A percentile compares a stretch with the other conserved stretches of the same genome.
phyloP scores from a whole-genome alignment of 1,140 invertebrate genomes.

The Temnothorax nylanderi region DNA sequence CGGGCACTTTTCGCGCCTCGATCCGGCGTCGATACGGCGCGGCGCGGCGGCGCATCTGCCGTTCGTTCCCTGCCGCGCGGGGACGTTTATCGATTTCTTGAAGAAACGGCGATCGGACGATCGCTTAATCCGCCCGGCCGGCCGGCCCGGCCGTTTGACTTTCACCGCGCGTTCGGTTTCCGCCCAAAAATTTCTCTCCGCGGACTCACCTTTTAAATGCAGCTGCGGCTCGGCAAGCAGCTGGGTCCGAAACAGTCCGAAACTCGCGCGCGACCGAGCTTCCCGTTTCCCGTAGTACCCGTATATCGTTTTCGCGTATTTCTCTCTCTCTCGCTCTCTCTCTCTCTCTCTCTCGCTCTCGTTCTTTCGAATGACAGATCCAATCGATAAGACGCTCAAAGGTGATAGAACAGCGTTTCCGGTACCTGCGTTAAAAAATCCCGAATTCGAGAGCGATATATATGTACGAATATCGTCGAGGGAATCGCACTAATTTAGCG shows the following conservation, averaged over 20 bases:
- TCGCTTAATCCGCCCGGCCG: background rate
- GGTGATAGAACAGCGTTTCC: background rate
- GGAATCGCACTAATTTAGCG: background rate
- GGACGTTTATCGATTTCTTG: background rate
- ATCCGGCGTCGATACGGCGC: constrained; percentile 8
- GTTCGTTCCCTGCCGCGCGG: background rate
- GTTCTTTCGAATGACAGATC: background rate
- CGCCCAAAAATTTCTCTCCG: background rate
- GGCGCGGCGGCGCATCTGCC: constrained; percentile 13
- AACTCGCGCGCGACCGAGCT: background rate
- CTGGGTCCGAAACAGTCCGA: background rate
- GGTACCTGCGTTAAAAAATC: background rate
- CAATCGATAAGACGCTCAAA: too few relatives aligned
- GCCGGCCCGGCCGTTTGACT: background rate
- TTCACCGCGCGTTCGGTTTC: background rate
- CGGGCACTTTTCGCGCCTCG: background rate
- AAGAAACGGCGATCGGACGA: background rate
- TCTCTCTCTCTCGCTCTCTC: background rate
- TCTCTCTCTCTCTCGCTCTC: background rate
- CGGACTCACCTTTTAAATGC: constrained; percentile 19
- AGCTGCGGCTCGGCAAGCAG: background rate
- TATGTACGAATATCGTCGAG: background rate
- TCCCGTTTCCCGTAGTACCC: background rate
- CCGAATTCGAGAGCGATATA: background rate
- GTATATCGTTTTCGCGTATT: background rate